A percentile compares a stretch with the other conserved stretches of the same genome.
These are phyloP conservation scores for Ramphastos sulfuratus DNA, from an alignment of 2,113 vertebrate species.

Conservation along the genomic window DNA sequence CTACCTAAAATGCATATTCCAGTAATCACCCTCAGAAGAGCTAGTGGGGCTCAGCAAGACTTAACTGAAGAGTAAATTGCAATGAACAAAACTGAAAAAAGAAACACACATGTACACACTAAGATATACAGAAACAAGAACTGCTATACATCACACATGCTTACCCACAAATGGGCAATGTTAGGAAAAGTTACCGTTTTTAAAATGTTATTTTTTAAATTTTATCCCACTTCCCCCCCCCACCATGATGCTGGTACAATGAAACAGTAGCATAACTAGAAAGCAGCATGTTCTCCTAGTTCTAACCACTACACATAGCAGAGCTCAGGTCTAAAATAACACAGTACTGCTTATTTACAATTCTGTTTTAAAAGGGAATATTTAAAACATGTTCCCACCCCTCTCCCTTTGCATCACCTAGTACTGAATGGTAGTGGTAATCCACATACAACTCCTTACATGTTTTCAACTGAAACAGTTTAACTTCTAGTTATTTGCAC, in stretches of 20 bases:
- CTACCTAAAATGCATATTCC: conserved; percentile 77
- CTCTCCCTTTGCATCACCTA: conserved; percentile 50
- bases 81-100: conserved; percentile 64
- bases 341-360: conserved; percentile 75
- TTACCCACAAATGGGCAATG: conserved; percentile 47
- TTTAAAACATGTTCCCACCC: conserved; percentile 66
- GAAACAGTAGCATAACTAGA: conserved; percentile 69
- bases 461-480: conserved; percentile 64
- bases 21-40: conserved; percentile 75
- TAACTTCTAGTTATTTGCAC: conserved; percentile 48
- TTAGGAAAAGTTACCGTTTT: conserved; percentile 59
- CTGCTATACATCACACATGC: conserved; percentile 72
- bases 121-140: conserved; percentile 66
- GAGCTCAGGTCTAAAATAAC: conserved; percentile 70
- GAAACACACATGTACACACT: conserved; percentile 56
- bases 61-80: conserved; percentile 51
- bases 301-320: conserved; percentile 70
- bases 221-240: too few species aligned
- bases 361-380: conserved; percentile 63
- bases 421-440: conserved; percentile 50
- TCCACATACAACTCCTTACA: conserved; percentile 47
- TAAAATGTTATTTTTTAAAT: not conserved
- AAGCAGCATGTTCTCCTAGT: conserved; percentile 71
- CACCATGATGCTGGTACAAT: conserved; percentile 68
- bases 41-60: conserved; percentile 74